These are phyloP conservation scores for Epistrophe eligans DNA, from an alignment of 2,888 invertebrate species.

Conservation along the genomic window DNA sequence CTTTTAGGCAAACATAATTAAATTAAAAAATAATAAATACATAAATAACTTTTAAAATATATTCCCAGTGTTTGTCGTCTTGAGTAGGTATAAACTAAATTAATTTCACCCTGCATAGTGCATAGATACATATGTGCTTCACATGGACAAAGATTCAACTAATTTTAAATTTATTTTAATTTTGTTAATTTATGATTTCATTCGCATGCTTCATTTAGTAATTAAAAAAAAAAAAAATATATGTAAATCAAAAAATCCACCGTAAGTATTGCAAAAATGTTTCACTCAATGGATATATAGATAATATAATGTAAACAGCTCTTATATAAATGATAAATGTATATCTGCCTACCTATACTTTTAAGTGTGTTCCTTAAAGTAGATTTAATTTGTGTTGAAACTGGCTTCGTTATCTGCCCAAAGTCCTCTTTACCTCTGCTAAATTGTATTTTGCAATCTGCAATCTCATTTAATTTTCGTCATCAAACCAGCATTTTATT, in stretches of 20 bases:
- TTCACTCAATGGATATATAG: slow-evolving; percentile 43
- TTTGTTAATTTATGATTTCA: background rate
- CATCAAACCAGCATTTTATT: slow-evolving; percentile 7
- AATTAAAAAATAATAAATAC: too few species aligned
- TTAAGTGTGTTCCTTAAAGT: slow-evolving; percentile 37
- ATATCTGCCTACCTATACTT: background rate
- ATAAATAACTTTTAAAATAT: too few species aligned
- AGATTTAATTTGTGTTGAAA: slow-evolving; percentile 36
- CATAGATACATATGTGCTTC: too few species aligned
- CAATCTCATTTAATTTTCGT: slow-evolving; percentile 22
- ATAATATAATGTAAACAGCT: slow-evolving; percentile 3
- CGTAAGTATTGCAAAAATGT: slow-evolving; percentile 55
- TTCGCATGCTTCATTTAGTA: background rate
- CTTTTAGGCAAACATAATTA: too few species aligned
- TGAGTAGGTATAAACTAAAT: too few species aligned
- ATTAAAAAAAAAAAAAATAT: slow-evolving; percentile 17
- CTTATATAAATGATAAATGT: background rate
- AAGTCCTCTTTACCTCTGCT: background rate
- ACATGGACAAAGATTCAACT: background rate
- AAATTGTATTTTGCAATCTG: slow-evolving; percentile 26
- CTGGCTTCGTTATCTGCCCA: slow-evolving; percentile 10
- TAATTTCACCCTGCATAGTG: too few species aligned
- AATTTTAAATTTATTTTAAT: too few species aligned
- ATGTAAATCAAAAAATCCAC: slow-evolving; percentile 34
- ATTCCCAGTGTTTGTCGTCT: too few species aligned